Evolutionary conservation across 2,888 invertebrate genomes (phyloP).

Genomic region (Microctonus brassicae): DNA sequence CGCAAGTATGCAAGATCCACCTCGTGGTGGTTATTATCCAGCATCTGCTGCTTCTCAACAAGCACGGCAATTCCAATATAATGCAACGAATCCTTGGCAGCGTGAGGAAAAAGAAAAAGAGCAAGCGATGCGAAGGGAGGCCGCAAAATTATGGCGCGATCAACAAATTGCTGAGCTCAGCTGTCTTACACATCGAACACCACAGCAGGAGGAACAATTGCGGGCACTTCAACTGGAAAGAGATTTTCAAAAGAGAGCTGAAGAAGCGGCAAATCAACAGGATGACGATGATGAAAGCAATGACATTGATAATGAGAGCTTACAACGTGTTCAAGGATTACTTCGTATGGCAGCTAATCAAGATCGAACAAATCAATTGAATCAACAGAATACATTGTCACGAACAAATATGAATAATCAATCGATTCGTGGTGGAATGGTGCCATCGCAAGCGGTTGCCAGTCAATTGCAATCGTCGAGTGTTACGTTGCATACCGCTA

Average conservation of each 20-base stretch:
- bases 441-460: constrained; percentile 64
- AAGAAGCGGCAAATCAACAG: constrained; percentile 80
- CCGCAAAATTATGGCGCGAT: constrained; percentile 85
- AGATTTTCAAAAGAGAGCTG: constrained; percentile 93
- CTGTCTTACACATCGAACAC: constrained; percentile 77
- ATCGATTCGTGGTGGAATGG: constrained; percentile 57
- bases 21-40: constrained; percentile 80
- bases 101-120: constrained; percentile 92
- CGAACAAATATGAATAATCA: constrained; percentile 56
- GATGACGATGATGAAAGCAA: constrained; percentile 75
- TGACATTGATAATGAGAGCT: constrained; percentile 68
- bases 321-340: constrained; percentile 71
- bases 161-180: constrained; percentile 88
- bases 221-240: constrained; percentile 91
- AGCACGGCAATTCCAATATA: constrained; percentile 69
- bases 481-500: constrained; percentile 61
- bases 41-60: constrained; percentile 61
- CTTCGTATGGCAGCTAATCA: constrained; percentile 69
- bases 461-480: constrained; percentile 65
- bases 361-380: constrained; percentile 55
- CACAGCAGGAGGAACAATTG: constrained; percentile 89
- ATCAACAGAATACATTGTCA: constrained; percentile 58
- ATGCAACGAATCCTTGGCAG: constrained; percentile 88
- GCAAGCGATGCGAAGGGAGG: constrained; percentile 79
- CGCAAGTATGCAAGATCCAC: constrained; percentile 81